Base-by-base conservation (phyloP, 2,113 vertebrate species). In the Phrynosoma blainvillii region DNA sequence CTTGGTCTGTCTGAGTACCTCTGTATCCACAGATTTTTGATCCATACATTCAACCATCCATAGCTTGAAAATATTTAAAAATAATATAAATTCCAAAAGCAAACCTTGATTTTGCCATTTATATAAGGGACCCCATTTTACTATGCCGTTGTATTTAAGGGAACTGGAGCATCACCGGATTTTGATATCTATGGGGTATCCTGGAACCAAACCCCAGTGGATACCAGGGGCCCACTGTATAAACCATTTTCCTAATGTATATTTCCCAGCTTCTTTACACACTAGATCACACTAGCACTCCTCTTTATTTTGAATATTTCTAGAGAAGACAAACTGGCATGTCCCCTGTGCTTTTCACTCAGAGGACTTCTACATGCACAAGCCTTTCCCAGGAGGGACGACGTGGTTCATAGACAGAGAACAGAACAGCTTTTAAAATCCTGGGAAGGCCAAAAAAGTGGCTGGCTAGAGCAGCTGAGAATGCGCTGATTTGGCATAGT, bases 401-500 rank as follows among this genome's bases (percentile, higher is more conserved):
- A 18, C 84, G 75, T 79, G 21, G 7, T 59, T 13, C 79, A 2
- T 1, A 25, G 3, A 62, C 5, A 62, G 82, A 77, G 88, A 91
- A 56, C 0, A 8, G 40, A 27, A 25, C 42, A 12, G n/a, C 86
- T 87, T 71, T 66, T 82, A 90, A 93, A 91, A 75, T 59, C 56
- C 66, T 47, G 36, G 52, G 79, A 84, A 87, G 81, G 79, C 68
- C 78, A 73, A 47, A 79, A 73, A 84, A 73, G 25, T 71, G 65
- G 66, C 52, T 83, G 65, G 82, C 82, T 84, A 30, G 66, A 73
- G 52, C 76, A 88, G 82, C 82, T 88, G 82, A 82, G 89, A 93
- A 54, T 80, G 78, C 68, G 5, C 27, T 47, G 90, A 86, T 90
- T 75, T 89, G 90, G 65, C 84, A 80, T 2, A 20, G 78, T 54